These are phyloP conservation scores for Porites divaricata DNA, from an alignment of 92 coral and sea anemone species.

Conservation along the genomic window DNA sequence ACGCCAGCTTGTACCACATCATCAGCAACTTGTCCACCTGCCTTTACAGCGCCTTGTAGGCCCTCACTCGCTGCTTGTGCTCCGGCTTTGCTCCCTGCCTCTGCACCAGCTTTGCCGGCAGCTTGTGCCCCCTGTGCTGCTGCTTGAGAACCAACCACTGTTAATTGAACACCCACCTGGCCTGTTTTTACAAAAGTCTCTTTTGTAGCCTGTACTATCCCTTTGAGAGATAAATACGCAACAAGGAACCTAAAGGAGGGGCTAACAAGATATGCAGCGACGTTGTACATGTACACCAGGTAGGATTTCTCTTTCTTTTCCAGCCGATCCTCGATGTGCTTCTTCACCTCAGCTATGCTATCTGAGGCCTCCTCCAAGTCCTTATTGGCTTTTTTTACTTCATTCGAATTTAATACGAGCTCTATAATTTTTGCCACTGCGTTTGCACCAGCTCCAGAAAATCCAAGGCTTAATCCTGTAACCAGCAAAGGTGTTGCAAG, in stretches of 20 bases:
- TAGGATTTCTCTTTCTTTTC: too few relatives aligned
- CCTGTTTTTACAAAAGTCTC: too few relatives aligned
- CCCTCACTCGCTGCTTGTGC: background rate
- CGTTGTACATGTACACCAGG: too few relatives aligned
- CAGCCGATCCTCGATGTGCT: background rate
- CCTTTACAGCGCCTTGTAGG: background rate
- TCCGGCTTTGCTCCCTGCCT: too few relatives aligned
- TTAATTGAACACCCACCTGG: too few relatives aligned
- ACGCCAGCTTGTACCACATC: background rate
- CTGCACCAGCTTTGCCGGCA: too few relatives aligned
- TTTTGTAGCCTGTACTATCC: too few relatives aligned
- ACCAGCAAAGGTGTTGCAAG: constrained; percentile 1
- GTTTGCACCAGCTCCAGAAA: background rate
- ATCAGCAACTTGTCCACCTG: background rate
- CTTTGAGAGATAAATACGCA: too few relatives aligned
- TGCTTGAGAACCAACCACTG: too few relatives aligned
- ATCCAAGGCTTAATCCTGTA: background rate
- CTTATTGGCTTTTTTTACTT: background rate
- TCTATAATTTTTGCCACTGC: background rate
- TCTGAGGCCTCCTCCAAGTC: background rate
- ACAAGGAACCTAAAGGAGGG: too few relatives aligned
- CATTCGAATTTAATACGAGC: background rate
- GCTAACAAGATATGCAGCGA: too few relatives aligned
- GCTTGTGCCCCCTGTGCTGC: background rate
- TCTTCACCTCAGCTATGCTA: background rate